These are phyloP conservation scores for Steromphala cineraria DNA, from an alignment of 2,888 invertebrate genomes.

Conservation along the genomic window DNA sequence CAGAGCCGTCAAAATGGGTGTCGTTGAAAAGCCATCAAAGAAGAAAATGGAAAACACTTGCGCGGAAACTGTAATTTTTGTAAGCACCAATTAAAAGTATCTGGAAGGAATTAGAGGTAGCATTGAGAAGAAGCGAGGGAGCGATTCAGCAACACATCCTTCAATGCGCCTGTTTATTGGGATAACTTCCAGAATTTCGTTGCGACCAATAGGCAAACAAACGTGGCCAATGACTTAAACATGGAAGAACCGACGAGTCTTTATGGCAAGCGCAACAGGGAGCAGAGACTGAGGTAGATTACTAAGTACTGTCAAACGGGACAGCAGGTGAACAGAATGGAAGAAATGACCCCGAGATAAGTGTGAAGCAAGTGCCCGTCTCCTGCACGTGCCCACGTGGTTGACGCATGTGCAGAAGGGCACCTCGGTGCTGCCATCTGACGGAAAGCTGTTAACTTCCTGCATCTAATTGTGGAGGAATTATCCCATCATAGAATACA, in stretches of 20 bases:
- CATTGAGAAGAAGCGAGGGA: background rate
- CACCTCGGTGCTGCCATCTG: background rate
- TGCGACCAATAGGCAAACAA: slow-evolving; percentile 23
- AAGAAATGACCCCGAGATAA: slow-evolving; percentile 9
- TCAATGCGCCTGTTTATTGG: slow-evolving; percentile 29
- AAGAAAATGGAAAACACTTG: slow-evolving; percentile 14
- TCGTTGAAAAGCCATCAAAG: slow-evolving; percentile 23
- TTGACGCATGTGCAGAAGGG: slow-evolving; percentile 7
- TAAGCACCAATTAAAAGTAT: slow-evolving; percentile 10
- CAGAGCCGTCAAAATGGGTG: background rate
- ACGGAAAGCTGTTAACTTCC: slow-evolving; percentile 1
- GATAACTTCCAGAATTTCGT: slow-evolving; percentile 21
- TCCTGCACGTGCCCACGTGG: slow-evolving; percentile 10
- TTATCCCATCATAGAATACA: background rate
- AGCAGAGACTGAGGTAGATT: background rate
- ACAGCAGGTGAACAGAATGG: slow-evolving; percentile 5
- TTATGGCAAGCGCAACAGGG: slow-evolving; percentile 1
- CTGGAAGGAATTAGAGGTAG: background rate
- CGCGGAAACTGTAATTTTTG: slow-evolving; percentile 14
- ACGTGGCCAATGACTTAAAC: slow-evolving; percentile 4
- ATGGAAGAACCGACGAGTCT: background rate
- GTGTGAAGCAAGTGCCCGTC: slow-evolving; percentile 8
- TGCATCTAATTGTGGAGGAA: slow-evolving; percentile 4
- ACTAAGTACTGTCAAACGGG: background rate
- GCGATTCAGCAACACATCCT: background rate